phyloP scores from a whole-genome alignment of 2,797 vertebrate genomes.

The Alca torda region DNA sequence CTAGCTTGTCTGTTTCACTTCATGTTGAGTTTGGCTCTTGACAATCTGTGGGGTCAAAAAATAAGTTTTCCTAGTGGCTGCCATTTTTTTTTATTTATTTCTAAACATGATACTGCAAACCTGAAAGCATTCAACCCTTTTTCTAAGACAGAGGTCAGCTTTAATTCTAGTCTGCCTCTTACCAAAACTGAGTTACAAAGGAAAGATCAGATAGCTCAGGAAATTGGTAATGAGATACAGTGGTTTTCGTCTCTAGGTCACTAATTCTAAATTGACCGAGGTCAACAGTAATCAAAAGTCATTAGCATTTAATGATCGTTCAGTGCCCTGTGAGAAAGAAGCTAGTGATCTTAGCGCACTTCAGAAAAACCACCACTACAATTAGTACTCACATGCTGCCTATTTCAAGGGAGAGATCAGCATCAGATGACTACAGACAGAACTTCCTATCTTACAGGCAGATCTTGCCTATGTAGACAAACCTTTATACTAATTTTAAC shows the following conservation, averaged over 20 bases:
- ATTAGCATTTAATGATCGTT: constrained; percentile 69
- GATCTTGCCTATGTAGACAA: neutral
- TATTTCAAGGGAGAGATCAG: neutral
- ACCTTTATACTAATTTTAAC: neutral
- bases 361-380: constrained; percentile 16
- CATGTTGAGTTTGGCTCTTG: neutral
- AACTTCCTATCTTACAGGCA: neutral
- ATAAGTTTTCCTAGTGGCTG: neutral
- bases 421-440: neutral
- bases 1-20: neutral
- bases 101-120: constrained; percentile 30
- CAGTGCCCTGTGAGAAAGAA: constrained; percentile 47
- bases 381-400: constrained; percentile 17
- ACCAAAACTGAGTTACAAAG: constrained; percentile 47
- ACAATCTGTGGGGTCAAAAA: neutral
- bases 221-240: constrained; percentile 71
- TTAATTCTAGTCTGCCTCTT: constrained; percentile 45
- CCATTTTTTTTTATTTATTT: neutral
- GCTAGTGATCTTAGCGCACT: constrained; percentile 9
- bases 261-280: constrained; percentile 66
- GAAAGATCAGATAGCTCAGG: constrained; percentile 58
- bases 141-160: constrained; percentile 47
- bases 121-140: constrained; percentile 26
- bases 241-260: constrained; percentile 59
- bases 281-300: constrained; percentile 71